These are phyloP conservation scores for Hydrochoerus hydrochaeris DNA, from an alignment of 2,113 vertebrate species.

Conservation along the genomic window DNA sequence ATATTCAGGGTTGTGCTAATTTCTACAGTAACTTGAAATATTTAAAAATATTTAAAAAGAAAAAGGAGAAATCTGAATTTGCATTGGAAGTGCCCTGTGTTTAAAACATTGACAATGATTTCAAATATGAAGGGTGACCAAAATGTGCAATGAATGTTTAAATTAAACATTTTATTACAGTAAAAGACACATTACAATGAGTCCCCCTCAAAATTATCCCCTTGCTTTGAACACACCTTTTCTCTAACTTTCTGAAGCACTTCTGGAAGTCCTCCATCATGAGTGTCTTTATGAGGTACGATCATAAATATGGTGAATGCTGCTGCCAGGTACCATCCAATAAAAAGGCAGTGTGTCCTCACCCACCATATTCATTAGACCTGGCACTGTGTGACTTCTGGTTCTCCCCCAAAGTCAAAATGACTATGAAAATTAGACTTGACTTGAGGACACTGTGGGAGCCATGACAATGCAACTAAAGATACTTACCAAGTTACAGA, in stretches of 20 bases:
- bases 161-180: neutral
- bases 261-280: neutral
- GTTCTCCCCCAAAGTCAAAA: neutral
- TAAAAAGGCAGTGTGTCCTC: neutral
- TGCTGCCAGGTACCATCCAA: neutral
- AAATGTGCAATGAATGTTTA: neutral
- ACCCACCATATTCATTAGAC: neutral
- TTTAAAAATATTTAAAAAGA: neutral
- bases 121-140: neutral
- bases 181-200: neutral
- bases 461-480: neutral
- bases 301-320: neutral
- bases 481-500: neutral
- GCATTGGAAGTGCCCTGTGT: neutral
- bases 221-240: neutral
- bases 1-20: neutral
- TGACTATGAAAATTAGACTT: neutral
- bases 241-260: neutral
- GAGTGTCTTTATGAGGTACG: neutral
- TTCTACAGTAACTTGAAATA: no score
- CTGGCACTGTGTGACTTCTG: neutral
- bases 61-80: neutral
- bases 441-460: neutral
- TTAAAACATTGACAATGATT: neutral
- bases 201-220: neutral